A percentile compares a stretch with the other conserved stretches of the same genome.
Conservation (phyloP, 2,888 invertebrate species). For the Rhorus exstirpatorius region DNA sequence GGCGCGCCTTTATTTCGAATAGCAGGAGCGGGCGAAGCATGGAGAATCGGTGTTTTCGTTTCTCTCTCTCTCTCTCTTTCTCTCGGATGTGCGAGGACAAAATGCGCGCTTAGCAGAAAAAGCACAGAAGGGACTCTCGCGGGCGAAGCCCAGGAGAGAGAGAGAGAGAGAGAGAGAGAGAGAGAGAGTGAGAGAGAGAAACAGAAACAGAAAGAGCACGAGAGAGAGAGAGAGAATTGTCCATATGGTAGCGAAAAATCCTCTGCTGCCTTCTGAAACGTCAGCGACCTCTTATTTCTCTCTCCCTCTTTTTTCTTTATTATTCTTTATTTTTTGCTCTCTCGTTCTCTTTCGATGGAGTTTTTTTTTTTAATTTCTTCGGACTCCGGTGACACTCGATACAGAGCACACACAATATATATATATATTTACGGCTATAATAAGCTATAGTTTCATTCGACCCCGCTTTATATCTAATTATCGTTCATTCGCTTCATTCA, state of each 20-base stretch:
- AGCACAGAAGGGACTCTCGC: constrained; percentile 10
- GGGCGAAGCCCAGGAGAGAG: constrained; percentile 28
- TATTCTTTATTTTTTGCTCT: constrained; percentile 32
- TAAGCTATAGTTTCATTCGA: constrained; percentile 18
- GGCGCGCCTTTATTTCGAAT: constrained; percentile 32
- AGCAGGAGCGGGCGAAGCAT: constrained; percentile 1
- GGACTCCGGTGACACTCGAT: no score
- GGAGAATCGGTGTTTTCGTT: constrained; percentile 27
- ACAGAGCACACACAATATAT: neutral
- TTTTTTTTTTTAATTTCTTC: neutral
- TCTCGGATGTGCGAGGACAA: constrained; percentile 30
- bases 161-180: constrained; percentile 19
- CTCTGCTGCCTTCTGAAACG: constrained; percentile 63
- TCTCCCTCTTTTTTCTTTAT: constrained; percentile 37
- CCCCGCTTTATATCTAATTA: constrained; percentile 63
- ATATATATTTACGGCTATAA: neutral
- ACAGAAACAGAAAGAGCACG: no score
- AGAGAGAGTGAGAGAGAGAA: no score
- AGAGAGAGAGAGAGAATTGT: no score
- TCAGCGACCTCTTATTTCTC: constrained; percentile 59
- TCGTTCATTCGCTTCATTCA: constrained; percentile 67
- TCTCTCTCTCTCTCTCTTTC: constrained; percentile 6
- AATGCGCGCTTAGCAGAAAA: constrained; percentile 37
- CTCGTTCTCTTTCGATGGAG: neutral
- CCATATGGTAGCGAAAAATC: constrained; percentile 50